Evolutionary conservation across 2,888 invertebrate species (phyloP).

Genomic region (Euplagia quadripunctaria): DNA sequence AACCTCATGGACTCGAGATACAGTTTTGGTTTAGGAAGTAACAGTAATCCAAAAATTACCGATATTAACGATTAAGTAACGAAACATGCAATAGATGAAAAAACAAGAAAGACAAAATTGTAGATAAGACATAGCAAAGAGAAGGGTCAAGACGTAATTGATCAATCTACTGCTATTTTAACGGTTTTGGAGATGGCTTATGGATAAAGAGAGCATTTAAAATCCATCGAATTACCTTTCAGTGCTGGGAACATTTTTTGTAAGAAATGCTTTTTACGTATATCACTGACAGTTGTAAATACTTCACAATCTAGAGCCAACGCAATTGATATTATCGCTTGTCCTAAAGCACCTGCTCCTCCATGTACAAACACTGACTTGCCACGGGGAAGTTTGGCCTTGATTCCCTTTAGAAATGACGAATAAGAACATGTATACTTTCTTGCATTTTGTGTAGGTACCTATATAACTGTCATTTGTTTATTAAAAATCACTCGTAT

Average conservation of each 20-base stretch:
- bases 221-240: constrained; percentile 64
- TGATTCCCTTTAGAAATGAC: constrained; percentile 46
- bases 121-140: neutral
- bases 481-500: neutral
- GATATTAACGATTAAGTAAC: neutral
- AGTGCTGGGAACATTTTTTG: constrained; percentile 67
- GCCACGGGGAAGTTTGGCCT: constrained; percentile 33
- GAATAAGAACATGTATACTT: neutral
- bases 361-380: constrained; percentile 34
- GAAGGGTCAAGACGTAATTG: too few relatives aligned
- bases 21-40: neutral
- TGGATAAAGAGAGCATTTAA: constrained; percentile 60
- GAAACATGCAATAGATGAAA: neutral
- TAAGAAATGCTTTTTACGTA: constrained; percentile 69
- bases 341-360: constrained; percentile 52
- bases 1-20: neutral
- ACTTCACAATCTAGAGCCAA: constrained; percentile 52
- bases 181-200: constrained; percentile 57
- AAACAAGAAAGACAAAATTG: too few relatives aligned
- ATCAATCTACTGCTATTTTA: too few relatives aligned
- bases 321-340: constrained; percentile 60
- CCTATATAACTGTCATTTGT: neutral
- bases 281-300: constrained; percentile 67
- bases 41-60: neutral
- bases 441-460: neutral